Base-by-base conservation (phyloP, 2,113 vertebrate species). In the Isichthys henryi region DNA sequence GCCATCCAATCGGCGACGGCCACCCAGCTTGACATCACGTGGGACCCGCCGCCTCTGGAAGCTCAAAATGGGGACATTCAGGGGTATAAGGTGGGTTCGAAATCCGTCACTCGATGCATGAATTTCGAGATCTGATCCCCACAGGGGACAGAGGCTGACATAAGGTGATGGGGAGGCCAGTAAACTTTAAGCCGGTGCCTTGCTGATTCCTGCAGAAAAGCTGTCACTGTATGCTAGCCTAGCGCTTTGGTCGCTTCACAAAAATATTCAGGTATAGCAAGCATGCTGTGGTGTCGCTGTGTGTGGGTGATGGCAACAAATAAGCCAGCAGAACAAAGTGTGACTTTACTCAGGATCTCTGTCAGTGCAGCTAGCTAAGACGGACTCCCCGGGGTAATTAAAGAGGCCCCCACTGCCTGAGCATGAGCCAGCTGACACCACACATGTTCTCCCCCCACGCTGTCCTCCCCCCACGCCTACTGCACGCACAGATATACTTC, bases 21-120 rank as follows among this genome's bases (percentile, higher is more conserved):
- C 91, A 98, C 97, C 0, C 98, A 99, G 94, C 96, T 99, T 88
- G 98, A 99, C 1, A 96, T 99, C 93, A 97, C 94, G 0, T 99
- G 98, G 98, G 97, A 98, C 0, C 97, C 98, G 0, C 98, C 98
- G 0, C 98, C 98, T 0, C 88, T 94, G 0, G 96, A 98, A 9
- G 96, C 93, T n/a, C 98, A 98, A 94, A 99, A 99, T 0, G 98
- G 98, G 77, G 98, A 99, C 94, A 97, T 99, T 87, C 98, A 99
- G 91, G 98, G 98, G 48, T 99, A 99, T 93, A 99, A 99, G 98
- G 98, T 96, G 21, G 27, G 49, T 89, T 89, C 23, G 19, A 8
- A 48, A 50, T n/a, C n/a, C 8, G 15, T 49, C 49, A 53, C 11
- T 11, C 4, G 39, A 15, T 27, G 50, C 82, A 45, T 11, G n/a